Evolutionary conservation across 2,888 invertebrate genomes (phyloP), one percentile per base, ranked within the genome.

Genomic region (Brachypterus glaber): DNA sequence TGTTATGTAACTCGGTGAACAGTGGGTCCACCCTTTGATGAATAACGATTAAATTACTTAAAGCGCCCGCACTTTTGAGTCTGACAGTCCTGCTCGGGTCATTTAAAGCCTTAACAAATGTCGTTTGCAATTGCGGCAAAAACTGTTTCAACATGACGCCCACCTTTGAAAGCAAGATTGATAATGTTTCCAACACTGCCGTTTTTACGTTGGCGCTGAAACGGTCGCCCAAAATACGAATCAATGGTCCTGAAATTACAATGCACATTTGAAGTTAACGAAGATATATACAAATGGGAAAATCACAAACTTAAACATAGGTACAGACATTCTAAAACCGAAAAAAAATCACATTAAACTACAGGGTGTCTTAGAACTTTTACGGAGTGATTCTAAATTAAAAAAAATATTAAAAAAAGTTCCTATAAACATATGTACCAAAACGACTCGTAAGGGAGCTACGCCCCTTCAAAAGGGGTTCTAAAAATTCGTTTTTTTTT

Each of bases 221-320:
- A 43, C 96, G 75, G 66, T 95, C 93, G 7, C 97, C 97, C 35
- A 98, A 76, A 62, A 97, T 95, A 55, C 98, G 79, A 68, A 98
- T 98, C 45, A 98, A 73, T 1, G 98, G 97, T 1, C 98, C 98
- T n/a, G n/a, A n/a, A n/a, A n/a, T n/a, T n/a, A n/a, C n/a, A n/a
- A n/a, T n/a, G n/a, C n/a, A n/a, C n/a, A n/a, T n/a, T n/a, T n/a
- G n/a, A n/a, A n/a, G n/a, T n/a, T n/a, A n/a, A n/a, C n/a, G n/a
- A n/a, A n/a, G n/a, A n/a, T n/a, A n/a, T n/a, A n/a, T n/a, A n/a
- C n/a, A n/a, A n/a, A n/a, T n/a, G n/a, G n/a, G n/a, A n/a, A n/a
- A n/a, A n/a, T n/a, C n/a, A n/a, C n/a, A n/a, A n/a, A n/a, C n/a
- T n/a, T n/a, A n/a, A n/a, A n/a, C n/a, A n/a, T n/a, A n/a, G n/a